These are phyloP conservation scores for Latrodectus hesperus DNA, from an alignment of 2,888 invertebrate species.

Conservation along the genomic window DNA sequence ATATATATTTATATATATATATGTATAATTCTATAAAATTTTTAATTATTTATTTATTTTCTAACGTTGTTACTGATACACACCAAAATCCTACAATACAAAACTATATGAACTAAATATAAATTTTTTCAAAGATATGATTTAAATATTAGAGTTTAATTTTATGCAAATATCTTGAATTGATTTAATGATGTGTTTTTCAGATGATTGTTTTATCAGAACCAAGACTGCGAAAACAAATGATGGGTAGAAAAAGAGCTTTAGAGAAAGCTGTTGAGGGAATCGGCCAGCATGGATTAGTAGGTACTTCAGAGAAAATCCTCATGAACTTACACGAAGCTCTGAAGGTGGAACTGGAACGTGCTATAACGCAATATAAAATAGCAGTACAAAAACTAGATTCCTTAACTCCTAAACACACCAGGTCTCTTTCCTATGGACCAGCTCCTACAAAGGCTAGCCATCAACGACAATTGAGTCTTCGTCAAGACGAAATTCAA, in stretches of 20 bases:
- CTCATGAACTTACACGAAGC: conserved; percentile 87
- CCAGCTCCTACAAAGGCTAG: conserved; percentile 87
- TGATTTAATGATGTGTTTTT: background rate
- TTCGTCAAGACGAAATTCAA: conserved; percentile 90
- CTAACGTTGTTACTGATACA: too few relatives aligned
- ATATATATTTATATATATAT: too few relatives aligned
- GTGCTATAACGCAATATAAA: conserved; percentile 89
- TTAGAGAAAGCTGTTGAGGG: conserved; percentile 91
- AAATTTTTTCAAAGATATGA: too few relatives aligned
- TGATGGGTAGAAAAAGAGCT: conserved; percentile 82
- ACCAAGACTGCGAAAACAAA: conserved; percentile 79
- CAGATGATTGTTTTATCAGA: conserved; percentile 77
- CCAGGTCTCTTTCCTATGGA: conserved; percentile 76
- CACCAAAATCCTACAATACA: too few relatives aligned
- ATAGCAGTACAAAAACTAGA: conserved; percentile 90
- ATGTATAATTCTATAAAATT: too few relatives aligned
- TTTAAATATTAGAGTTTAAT: too few relatives aligned
- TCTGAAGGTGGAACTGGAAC: conserved; percentile 86
- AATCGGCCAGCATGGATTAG: conserved; percentile 88
- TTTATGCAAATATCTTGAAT: too few relatives aligned
- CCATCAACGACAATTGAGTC: conserved; percentile 89
- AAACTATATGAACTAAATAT: too few relatives aligned
- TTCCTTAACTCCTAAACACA: conserved; percentile 73
- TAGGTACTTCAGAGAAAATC: conserved; percentile 77
- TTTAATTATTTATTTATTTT: too few relatives aligned